Percentiles rank a stretch among this genome's conserved stretches.
Evolutionary conservation across 1,140 invertebrate species (phyloP).

Genomic region (Lepeophtheirus salmonis): DNA sequence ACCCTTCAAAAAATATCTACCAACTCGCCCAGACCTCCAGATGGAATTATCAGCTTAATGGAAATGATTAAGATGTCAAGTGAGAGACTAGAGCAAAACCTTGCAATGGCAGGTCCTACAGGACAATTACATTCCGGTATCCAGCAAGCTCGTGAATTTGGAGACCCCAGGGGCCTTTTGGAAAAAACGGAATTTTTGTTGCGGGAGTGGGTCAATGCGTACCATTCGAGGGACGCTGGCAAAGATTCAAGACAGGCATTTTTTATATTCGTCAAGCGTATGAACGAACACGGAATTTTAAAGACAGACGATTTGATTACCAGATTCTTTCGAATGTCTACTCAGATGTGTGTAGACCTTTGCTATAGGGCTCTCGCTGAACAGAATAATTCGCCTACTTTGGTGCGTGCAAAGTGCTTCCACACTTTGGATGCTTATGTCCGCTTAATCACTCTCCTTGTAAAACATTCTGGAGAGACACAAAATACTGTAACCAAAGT

Average conservation of each 20-base stretch:
- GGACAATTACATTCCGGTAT: constrained; percentile 85
- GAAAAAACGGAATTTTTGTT: constrained; percentile 87
- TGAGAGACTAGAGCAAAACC: constrained; percentile 18
- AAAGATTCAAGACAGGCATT: constrained; percentile 86
- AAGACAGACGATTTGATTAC: constrained; percentile 95
- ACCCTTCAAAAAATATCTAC: constrained; percentile 15
- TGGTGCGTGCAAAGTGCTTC: constrained; percentile 75
- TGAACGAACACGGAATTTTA: constrained; percentile 88
- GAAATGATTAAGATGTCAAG: constrained; percentile 21
- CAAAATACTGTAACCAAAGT: constrained; percentile 81
- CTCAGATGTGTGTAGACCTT: constrained; percentile 87
- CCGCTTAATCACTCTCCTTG: constrained; percentile 72
- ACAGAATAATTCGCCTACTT: constrained; percentile 29
- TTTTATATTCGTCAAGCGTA: constrained; percentile 74
- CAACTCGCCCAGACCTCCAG: constrained; percentile 21
- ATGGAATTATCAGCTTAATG: constrained; percentile 22
- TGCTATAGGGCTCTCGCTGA: constrained; percentile 57
- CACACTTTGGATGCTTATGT: constrained; percentile 88
- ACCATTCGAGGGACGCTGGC: constrained; percentile 52
- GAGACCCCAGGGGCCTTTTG: constrained; percentile 78
- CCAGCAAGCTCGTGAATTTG: constrained; percentile 58
- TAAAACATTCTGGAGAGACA: constrained; percentile 75
- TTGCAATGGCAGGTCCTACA: constrained; percentile 34
- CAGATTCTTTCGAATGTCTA: constrained; percentile 80
- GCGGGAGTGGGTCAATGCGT: constrained; percentile 81